Conservation (phyloP, 1,140 invertebrate genomes). For the Drosophila nikananu region DNA sequence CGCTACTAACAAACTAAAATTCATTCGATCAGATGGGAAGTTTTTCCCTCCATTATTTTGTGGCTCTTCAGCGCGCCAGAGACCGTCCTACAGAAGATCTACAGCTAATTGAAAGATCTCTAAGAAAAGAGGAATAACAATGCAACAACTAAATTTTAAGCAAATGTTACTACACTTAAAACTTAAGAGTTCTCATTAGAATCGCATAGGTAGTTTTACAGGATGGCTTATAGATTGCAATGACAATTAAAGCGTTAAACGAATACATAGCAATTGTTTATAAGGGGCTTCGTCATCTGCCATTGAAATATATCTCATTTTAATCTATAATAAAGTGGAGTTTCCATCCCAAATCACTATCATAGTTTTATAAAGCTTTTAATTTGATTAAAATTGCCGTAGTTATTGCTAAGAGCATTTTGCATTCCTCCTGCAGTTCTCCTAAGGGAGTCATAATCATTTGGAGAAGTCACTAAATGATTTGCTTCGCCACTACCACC, state of each 20-base stretch:
- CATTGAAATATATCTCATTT: not conserved
- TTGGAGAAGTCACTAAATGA: not conserved
- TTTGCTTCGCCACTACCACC: not conserved
- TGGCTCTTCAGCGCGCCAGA: not conserved
- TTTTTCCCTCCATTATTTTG: slow-evolving; percentile 10
- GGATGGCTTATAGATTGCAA: not conserved
- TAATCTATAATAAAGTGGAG: not conserved
- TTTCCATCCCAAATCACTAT: not conserved
- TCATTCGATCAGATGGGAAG: slow-evolving; percentile 21
- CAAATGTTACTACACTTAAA: not conserved
- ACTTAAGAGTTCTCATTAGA: not conserved
- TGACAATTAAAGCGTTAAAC: not conserved
- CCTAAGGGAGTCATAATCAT: slow-evolving; percentile 8
- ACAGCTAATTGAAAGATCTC: slow-evolving; percentile 2
- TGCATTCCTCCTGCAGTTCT: not conserved
- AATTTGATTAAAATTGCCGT: not conserved
- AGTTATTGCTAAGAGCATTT: not conserved
- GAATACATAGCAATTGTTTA: not conserved
- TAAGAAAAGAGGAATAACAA: not conserved
- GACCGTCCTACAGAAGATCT: slow-evolving; percentile 7
- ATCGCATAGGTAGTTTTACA: not conserved
- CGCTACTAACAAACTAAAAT: slow-evolving; percentile 16
- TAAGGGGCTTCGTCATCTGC: not conserved
- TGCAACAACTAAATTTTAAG: not conserved
- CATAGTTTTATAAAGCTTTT: not conserved